Conservation (phyloP, 2,888 invertebrate genomes). For the Biston stratarius region DNA sequence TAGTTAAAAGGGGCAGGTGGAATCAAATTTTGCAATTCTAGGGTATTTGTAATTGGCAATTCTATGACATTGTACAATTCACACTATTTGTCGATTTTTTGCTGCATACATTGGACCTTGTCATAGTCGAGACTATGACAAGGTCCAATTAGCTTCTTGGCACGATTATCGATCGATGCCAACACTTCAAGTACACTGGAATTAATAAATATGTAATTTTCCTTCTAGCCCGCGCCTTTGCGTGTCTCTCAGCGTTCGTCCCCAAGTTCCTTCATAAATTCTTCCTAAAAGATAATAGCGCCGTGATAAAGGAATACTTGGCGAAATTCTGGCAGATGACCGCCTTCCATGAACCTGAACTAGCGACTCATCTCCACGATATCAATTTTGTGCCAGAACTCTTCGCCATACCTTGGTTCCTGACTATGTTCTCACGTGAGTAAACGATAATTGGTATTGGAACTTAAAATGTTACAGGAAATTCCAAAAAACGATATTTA, state of each 20-base stretch:
- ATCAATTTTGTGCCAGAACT: slow-evolving; percentile 98
- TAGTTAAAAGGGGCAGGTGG: too few relatives aligned
- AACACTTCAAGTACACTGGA: neutral
- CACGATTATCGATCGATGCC: too few relatives aligned
- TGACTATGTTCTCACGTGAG: slow-evolving; percentile 99
- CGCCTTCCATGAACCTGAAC: slow-evolving; percentile 96
- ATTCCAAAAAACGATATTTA: too few relatives aligned
- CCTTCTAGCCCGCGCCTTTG: slow-evolving; percentile 94
- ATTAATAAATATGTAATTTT: too few relatives aligned
- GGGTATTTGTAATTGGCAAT: too few relatives aligned
- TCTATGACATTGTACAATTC: too few relatives aligned
- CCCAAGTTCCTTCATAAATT: slow-evolving; percentile 98
- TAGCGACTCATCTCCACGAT: slow-evolving; percentile 95
- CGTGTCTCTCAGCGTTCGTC: slow-evolving; percentile 97
- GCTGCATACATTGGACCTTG: too few relatives aligned
- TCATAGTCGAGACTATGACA: too few relatives aligned
- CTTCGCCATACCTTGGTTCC: slow-evolving; percentile 99
- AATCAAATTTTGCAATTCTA: too few relatives aligned
- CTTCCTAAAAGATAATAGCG: slow-evolving; percentile 98
- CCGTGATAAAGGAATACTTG: slow-evolving; percentile 98
- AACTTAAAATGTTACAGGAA: too few relatives aligned
- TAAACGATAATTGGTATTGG: slow-evolving; percentile 45
- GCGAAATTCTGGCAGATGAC: slow-evolving; percentile 98
- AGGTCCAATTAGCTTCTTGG: too few relatives aligned
- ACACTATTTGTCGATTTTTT: too few relatives aligned